phyloP scores from a whole-genome alignment of 2,888 invertebrate species.

The Hypsopygia costalis region DNA sequence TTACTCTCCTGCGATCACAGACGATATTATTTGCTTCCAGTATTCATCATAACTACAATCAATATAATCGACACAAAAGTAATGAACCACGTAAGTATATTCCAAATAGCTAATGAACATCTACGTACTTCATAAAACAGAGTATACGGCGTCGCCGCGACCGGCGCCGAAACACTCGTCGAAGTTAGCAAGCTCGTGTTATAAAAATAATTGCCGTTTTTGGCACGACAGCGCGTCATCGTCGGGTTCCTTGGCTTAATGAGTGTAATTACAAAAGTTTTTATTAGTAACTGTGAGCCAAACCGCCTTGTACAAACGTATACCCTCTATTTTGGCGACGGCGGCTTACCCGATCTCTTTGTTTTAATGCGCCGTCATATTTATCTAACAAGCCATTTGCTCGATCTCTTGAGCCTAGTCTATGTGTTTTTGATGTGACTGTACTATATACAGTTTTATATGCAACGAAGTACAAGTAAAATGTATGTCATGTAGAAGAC shows the following conservation, averaged over 20 bases:
- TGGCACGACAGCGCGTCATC: slow-evolving; percentile 75
- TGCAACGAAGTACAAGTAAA: too few relatives aligned
- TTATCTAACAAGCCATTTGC: slow-evolving; percentile 8
- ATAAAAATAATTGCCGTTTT: slow-evolving; percentile 72
- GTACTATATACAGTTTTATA: too few relatives aligned
- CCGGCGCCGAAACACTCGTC: slow-evolving; percentile 29
- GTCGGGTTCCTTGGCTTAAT: slow-evolving; percentile 68
- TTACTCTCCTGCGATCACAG: too few relatives aligned
- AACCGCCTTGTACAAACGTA: slow-evolving; percentile 55
- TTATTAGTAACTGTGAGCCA: slow-evolving; percentile 73
- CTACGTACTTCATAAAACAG: slow-evolving; percentile 9
- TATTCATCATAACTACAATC: too few relatives aligned
- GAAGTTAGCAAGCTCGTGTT: slow-evolving; percentile 40
- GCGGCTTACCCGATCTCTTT: slow-evolving; percentile 10
- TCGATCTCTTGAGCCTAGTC: not conserved
- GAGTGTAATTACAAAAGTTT: slow-evolving; percentile 78
- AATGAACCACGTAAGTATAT: too few relatives aligned
- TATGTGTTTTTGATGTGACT: too few relatives aligned
- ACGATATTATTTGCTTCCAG: too few relatives aligned
- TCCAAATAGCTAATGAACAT: too few relatives aligned
- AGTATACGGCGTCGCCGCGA: slow-evolving; percentile 17
- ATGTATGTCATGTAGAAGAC: too few relatives aligned
- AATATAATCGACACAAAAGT: too few relatives aligned
- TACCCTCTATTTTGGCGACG: slow-evolving; percentile 26
- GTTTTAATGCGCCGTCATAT: slow-evolving; percentile 8